Evolutionary conservation across 1,140 invertebrate genomes (phyloP).

Genomic region (Harpegnathos saltator): DNA sequence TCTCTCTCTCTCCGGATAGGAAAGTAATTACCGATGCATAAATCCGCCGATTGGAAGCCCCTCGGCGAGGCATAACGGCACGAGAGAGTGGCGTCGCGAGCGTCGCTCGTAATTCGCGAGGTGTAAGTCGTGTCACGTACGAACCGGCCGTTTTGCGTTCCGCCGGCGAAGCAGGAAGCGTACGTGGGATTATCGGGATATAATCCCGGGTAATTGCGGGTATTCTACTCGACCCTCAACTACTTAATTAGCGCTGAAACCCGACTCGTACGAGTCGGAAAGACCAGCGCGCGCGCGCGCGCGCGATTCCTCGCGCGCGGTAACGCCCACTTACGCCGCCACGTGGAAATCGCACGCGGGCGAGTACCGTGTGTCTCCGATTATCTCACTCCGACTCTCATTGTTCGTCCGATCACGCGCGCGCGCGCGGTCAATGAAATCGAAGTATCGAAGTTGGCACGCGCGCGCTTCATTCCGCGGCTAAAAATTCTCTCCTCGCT

Average conservation of each 20-base stretch:
- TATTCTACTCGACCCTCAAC: slow-evolving; percentile 65
- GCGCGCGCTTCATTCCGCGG: no score
- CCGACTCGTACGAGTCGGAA: slow-evolving; percentile 25
- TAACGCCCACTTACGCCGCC: slow-evolving; percentile 25
- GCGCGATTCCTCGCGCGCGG: slow-evolving; percentile 19
- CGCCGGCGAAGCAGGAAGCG: slow-evolving; percentile 63
- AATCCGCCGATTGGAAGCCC: slow-evolving; percentile 57
- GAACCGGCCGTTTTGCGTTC: slow-evolving; percentile 35
- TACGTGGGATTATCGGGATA: slow-evolving; percentile 65
- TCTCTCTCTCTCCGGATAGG: slow-evolving; percentile 65
- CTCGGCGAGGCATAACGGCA: slow-evolving; percentile 36
- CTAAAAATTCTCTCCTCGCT: no score
- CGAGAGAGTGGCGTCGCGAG: slow-evolving; percentile 24
- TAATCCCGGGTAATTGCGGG: slow-evolving; percentile 60
- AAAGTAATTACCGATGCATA: slow-evolving; percentile 74
- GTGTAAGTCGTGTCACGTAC: slow-evolving; percentile 64
- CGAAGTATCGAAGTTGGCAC: not conserved
- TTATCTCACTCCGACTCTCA: not conserved
- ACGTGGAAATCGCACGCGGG: slow-evolving; percentile 5
- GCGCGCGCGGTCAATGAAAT: no score
- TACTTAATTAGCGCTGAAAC: slow-evolving; percentile 71
- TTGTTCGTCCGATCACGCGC: not conserved
- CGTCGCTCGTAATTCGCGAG: slow-evolving; percentile 62
- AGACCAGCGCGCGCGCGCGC: not conserved
- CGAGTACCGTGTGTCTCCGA: not conserved